phyloP scores from a whole-genome alignment of 2,113 vertebrate genomes.

The Chrysochloris asiatica region DNA sequence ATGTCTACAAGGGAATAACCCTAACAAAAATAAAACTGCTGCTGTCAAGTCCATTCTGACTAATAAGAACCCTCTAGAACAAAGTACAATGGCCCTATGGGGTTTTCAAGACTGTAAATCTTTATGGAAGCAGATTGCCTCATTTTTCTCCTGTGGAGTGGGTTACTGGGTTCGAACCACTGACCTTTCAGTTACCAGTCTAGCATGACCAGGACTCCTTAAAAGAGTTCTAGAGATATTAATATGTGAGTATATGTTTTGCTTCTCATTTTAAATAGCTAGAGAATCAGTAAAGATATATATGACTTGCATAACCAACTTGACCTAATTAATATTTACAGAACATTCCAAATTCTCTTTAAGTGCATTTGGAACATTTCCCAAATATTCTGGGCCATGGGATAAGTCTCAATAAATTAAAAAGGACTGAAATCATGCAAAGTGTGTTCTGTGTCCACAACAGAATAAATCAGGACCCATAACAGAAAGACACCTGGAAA shows the following conservation, averaged over 20 bases:
- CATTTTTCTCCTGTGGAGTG: not conserved
- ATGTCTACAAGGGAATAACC: not conserved
- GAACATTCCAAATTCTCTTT: slow-evolving; percentile 1
- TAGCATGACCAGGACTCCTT: not conserved
- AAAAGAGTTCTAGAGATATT: not conserved
- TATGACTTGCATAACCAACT: not conserved
- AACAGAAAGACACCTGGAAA: slow-evolving; percentile 5
- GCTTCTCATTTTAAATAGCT: not conserved
- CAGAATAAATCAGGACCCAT: slow-evolving; percentile 13
- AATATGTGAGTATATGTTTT: not conserved
- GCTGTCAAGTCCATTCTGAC: not conserved
- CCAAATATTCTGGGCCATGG: slow-evolving; percentile 41
- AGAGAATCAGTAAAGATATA: not conserved
- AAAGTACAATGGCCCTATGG: not conserved
- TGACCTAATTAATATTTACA: slow-evolving; percentile 23
- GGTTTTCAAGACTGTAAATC: not conserved
- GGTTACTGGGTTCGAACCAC: not conserved
- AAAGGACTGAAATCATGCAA: slow-evolving; percentile 53
- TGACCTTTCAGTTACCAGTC: not conserved
- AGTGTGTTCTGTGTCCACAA: slow-evolving; percentile 34
- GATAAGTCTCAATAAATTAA: slow-evolving; percentile 48
- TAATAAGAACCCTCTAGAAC: not conserved
- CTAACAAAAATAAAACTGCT: not conserved
- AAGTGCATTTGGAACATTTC: slow-evolving; percentile 28
- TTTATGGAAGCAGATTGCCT: not conserved